Evolutionary conservation across 2,888 invertebrate genomes (phyloP).

Genomic region (Hofmannophila pseudospretella): DNA sequence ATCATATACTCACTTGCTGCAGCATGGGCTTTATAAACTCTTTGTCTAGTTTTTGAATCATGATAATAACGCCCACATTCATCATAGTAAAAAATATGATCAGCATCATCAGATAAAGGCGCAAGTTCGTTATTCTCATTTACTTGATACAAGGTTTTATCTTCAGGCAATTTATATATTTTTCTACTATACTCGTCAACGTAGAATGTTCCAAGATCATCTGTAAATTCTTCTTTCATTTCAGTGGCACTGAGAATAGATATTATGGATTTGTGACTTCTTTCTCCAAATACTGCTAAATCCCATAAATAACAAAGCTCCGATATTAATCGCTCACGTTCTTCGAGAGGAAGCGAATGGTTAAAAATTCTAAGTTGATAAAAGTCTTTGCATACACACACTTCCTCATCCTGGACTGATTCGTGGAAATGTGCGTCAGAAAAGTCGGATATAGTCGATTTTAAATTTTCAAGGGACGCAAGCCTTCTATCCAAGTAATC

Average conservation of each 20-base stretch:
- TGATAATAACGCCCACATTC: conserved; percentile 65
- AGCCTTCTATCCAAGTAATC: conserved; percentile 49
- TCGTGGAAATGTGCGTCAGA: conserved; percentile 28
- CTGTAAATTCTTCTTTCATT: conserved; percentile 55
- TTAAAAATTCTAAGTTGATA: conserved; percentile 62
- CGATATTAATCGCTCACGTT: conserved; percentile 57
- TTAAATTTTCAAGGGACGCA: conserved; percentile 47
- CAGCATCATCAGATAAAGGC: conserved; percentile 49
- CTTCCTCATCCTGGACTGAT: conserved; percentile 31
- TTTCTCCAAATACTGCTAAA: conserved; percentile 50
- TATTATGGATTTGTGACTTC: conserved; percentile 51
- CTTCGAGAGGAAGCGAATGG: conserved; percentile 45
- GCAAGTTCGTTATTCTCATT: conserved; percentile 59
- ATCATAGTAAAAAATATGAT: conserved; percentile 60
- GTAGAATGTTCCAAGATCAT: conserved; percentile 56
- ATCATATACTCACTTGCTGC: conserved; percentile 65
- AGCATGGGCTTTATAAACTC: conserved; percentile 58
- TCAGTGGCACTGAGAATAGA: conserved; percentile 61
- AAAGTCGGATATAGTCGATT: conserved; percentile 34
- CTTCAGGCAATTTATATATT: conserved; percentile 53
- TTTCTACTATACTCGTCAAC: conserved; percentile 60
- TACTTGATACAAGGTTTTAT: conserved; percentile 48
- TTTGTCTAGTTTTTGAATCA: conserved; percentile 45
- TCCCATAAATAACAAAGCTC: conserved; percentile 63
- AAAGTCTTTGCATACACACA: conserved; percentile 57